Conservation (phyloP, 2,888 invertebrate species). For the Caenorhabditis parvicauda region DNA sequence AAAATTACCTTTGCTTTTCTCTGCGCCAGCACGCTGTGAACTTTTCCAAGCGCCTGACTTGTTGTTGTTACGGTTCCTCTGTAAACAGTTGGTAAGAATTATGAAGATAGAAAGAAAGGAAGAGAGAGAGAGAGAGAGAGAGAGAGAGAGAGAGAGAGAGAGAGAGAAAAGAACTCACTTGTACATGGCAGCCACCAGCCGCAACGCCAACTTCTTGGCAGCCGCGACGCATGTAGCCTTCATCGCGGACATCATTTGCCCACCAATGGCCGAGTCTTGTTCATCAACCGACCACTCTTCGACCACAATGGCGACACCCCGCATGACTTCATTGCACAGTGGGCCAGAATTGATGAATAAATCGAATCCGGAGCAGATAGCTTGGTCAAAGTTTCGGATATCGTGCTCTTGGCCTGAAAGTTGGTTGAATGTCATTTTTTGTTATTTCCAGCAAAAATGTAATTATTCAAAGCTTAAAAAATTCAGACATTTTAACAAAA, state of each 20-base stretch:
- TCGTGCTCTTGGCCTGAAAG: not conserved
- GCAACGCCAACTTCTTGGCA: slow-evolving; percentile 78
- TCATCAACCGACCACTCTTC: slow-evolving; percentile 74
- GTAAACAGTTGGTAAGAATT: not conserved
- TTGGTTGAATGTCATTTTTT: not conserved
- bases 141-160: no score
- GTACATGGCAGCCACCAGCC: slow-evolving; percentile 94
- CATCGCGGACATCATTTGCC: slow-evolving; percentile 85
- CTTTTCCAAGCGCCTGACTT: slow-evolving; percentile 82
- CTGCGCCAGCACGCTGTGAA: slow-evolving; percentile 79
- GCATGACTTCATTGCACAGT: slow-evolving; percentile 93
- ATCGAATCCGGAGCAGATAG: slow-evolving; percentile 55
- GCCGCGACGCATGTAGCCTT: slow-evolving; percentile 84
- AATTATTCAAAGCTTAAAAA: not conserved
- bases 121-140: no score
- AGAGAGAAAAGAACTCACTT: slow-evolving; percentile 72
- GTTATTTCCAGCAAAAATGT: not conserved
- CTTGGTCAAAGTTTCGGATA: slow-evolving; percentile 45
- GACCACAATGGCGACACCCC: slow-evolving; percentile 86
- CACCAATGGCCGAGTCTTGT: slow-evolving; percentile 63
- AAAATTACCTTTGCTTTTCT: slow-evolving; percentile 75
- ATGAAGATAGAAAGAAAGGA: no score
- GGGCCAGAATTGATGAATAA: slow-evolving; percentile 72
- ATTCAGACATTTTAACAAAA: not conserved
- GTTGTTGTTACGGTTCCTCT: slow-evolving; percentile 78